Evolutionary conservation across 2,113 vertebrate species (phyloP).

Genomic region (Dromaius novaehollandiae): DNA sequence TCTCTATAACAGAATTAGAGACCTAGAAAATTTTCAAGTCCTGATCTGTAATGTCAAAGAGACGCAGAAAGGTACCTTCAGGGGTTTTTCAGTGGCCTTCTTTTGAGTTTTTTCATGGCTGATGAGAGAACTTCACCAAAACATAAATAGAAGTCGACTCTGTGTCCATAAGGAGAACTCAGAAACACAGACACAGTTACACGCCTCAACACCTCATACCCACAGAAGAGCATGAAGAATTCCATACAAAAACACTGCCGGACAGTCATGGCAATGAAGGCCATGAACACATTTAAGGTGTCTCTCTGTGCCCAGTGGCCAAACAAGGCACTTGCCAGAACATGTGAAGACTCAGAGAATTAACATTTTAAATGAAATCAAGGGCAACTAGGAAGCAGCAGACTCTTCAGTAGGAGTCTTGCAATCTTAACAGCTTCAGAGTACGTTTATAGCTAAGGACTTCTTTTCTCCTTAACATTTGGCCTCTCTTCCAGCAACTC

Average conservation of each 20-base stretch:
- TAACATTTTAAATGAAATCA: not conserved
- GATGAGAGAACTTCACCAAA: not conserved
- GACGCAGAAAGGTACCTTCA: not conserved
- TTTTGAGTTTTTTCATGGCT: not conserved
- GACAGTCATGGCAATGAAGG: not conserved
- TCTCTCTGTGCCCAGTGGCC: not conserved
- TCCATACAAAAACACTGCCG: not conserved
- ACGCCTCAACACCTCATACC: not conserved
- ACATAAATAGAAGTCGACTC: not conserved
- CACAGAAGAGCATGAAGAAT: not conserved
- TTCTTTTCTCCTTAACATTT: not conserved
- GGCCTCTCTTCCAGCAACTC: not conserved
- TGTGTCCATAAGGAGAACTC: not conserved
- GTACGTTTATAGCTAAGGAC: not conserved
- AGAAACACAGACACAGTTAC: not conserved
- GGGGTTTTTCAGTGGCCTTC: not conserved
- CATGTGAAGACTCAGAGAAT: not conserved
- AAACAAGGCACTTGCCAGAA: not conserved
- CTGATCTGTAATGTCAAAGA: not conserved
- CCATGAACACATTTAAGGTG: not conserved
- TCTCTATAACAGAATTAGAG: not conserved
- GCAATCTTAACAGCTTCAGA: not conserved
- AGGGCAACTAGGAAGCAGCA: not conserved
- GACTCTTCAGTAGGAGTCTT: not conserved
- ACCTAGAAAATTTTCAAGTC: not conserved